Conservation (phyloP, 1,140 invertebrate species). For the Cephus cinctus region DNA sequence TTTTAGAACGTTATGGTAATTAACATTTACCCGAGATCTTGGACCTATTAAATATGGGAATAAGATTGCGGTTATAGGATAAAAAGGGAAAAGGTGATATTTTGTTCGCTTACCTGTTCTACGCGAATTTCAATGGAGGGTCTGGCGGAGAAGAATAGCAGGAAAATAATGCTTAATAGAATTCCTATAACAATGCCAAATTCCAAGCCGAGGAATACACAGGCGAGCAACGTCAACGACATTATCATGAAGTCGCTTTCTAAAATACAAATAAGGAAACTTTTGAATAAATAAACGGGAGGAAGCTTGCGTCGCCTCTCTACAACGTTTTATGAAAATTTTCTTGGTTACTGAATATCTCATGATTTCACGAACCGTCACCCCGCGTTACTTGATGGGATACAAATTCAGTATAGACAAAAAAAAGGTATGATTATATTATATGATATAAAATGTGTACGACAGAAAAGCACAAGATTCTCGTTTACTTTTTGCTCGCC, state of each 20-base stretch:
- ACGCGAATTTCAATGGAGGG: slow-evolving; percentile 54
- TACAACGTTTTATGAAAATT: too few relatives aligned
- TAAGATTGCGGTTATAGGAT: too few relatives aligned
- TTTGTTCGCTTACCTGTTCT: slow-evolving; percentile 34
- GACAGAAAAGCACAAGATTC: background rate
- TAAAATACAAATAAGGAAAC: too few relatives aligned
- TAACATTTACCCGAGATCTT: too few relatives aligned
- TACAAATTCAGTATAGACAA: too few relatives aligned
- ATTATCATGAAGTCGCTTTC: slow-evolving; percentile 65
- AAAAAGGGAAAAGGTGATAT: slow-evolving; percentile 6
- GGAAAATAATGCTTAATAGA: slow-evolving; percentile 59
- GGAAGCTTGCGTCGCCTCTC: too few relatives aligned
- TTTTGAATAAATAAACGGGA: too few relatives aligned
- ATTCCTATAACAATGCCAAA: slow-evolving; percentile 74
- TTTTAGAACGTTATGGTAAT: too few relatives aligned
- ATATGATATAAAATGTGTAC: too few relatives aligned
- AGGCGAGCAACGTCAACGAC: slow-evolving; percentile 60
- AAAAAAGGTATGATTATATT: too few relatives aligned
- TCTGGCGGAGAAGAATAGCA: slow-evolving; percentile 65
- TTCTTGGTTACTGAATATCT: too few relatives aligned
- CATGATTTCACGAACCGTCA: background rate
- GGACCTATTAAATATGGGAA: too few relatives aligned
- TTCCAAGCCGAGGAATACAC: slow-evolving; percentile 65
- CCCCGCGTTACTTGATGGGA: background rate
- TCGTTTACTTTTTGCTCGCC: slow-evolving; percentile 76